Base-by-base conservation (phyloP, 2,888 invertebrate genomes). In the Drosophila subquinaria region DNA sequence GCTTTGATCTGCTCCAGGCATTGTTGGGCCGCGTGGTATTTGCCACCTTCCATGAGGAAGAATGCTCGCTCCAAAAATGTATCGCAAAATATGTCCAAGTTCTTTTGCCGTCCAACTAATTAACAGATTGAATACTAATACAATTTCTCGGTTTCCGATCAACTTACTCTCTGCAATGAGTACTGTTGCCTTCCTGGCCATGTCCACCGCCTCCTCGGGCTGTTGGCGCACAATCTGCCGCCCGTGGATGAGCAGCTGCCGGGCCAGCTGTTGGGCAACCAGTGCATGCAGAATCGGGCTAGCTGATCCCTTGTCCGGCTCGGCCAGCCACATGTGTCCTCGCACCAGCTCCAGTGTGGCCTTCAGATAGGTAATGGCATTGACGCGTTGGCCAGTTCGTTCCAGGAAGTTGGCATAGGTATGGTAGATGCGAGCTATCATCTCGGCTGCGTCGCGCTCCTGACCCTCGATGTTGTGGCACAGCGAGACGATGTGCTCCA, bases 371-470 rank as follows among this genome's bases (percentile, higher is more conserved):
- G 52, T 62, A 1, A 89, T 82, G 4, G 88, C 81, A 23, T 59
- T 70, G 2, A 30, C 62, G 0, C 76, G 55, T 47, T 78, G 69
- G 0, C 76, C 81, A 0, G 45, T 69, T 4, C 67, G 61, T 4
- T 79, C 73, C 43, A 85, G 69, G 33, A 79, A 82, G 4, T 55
- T 30, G 9, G 83, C 90, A 35, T 84, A 91, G 3, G 74, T 77
- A 35, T 79, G 80, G 59, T 85, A 91, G 51, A 91, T 91, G 42
- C 89, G 82, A 0, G 90, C 80, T 17, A 90, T 82, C 43, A 79
- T 76, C 45, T 91, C 89, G 6, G 73, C 70, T 0, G 90, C 88
- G 17, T 79, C 81, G 0, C 71, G 59, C 11, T 79, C 81, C 48
- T 77, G 55, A 0, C 70, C 75, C 5, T 76, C 65, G 2, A 89